These are phyloP conservation scores for Papilio polyxenes DNA, from an alignment of 1,140 invertebrate genomes.

Conservation along the genomic window DNA sequence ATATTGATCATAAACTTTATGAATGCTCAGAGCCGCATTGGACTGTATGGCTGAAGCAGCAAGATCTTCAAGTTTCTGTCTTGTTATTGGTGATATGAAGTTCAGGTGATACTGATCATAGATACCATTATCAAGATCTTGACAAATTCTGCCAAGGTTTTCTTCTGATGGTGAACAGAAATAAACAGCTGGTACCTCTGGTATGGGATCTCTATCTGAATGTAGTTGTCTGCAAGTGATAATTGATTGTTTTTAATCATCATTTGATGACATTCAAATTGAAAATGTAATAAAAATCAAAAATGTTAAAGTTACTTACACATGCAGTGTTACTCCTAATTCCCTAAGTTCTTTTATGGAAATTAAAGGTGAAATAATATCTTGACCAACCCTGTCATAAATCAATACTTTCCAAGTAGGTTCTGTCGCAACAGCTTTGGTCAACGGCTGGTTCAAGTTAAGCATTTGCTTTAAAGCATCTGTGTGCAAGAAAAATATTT, in stretches of 20 bases:
- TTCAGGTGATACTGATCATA: conserved; percentile 99
- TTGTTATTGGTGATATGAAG: conserved; percentile 97
- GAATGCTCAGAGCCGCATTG: conserved; percentile 93
- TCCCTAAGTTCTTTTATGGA: conserved; percentile 98
- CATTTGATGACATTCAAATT: neutral
- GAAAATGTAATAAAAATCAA: neutral
- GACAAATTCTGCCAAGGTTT: conserved; percentile 96
- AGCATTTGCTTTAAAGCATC: conserved; percentile 96
- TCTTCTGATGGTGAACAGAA: conserved; percentile 99
- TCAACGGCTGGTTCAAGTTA: conserved; percentile 92
- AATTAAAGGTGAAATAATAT: conserved; percentile 98
- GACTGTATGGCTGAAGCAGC: conserved; percentile 94
- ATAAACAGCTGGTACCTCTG: conserved; percentile 99
- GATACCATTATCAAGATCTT: conserved; percentile 94
- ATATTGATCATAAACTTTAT: conserved; percentile 99
- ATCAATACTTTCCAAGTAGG: conserved; percentile 98
- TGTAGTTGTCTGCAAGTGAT: conserved; percentile 88
- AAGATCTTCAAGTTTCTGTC: conserved; percentile 97
- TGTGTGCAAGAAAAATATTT: conserved; percentile 63
- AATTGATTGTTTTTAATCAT: neutral
- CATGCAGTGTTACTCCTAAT: conserved; percentile 97
- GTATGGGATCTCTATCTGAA: conserved; percentile 96
- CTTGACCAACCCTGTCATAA: conserved; percentile 97
- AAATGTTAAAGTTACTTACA: conserved; percentile 84
- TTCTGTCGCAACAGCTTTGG: conserved; percentile 88